Percentiles rank a stretch among this genome's conserved stretches.
Evolutionary conservation across 1,140 invertebrate genomes (phyloP).

Genomic region (Camponotus floridanus): DNA sequence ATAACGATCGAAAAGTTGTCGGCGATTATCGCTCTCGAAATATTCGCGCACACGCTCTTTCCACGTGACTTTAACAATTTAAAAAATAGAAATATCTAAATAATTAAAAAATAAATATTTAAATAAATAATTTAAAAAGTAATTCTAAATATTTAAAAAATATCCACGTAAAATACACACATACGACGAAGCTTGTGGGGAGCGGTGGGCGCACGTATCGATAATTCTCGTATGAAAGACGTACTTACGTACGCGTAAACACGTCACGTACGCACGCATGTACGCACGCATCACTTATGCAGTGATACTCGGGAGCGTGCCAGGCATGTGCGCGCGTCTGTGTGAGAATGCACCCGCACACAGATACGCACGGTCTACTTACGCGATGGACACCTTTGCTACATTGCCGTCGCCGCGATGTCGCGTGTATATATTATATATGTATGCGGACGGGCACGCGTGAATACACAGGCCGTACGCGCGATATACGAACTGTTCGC

Average conservation of each 20-base stretch:
- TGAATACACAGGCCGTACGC: constrained; percentile 38
- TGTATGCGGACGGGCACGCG: not conserved
- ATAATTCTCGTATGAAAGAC: constrained; percentile 49
- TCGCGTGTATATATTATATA: not conserved
- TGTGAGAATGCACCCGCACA: not conserved
- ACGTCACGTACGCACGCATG: constrained; percentile 9
- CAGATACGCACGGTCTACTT: constrained; percentile 42
- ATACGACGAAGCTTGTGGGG: not conserved
- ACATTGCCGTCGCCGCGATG: not conserved
- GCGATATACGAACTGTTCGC: constrained; percentile 56
- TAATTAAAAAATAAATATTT: no score
- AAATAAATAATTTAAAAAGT: no score
- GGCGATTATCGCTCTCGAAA: not conserved
- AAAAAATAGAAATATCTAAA: constrained; percentile 6
- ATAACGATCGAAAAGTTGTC: no score
- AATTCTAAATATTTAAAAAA: no score
- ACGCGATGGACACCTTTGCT: not conserved
- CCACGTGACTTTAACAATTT: not conserved
- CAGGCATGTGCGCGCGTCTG: not conserved
- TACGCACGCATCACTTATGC: not conserved
- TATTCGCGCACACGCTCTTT: not conserved
- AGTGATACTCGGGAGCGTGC: not conserved
- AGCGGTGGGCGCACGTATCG: constrained; percentile 5
- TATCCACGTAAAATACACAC: not conserved
- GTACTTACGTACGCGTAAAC: no score